Conservation (phyloP, 2,888 invertebrate species). For the Drymonia ruficornis region DNA sequence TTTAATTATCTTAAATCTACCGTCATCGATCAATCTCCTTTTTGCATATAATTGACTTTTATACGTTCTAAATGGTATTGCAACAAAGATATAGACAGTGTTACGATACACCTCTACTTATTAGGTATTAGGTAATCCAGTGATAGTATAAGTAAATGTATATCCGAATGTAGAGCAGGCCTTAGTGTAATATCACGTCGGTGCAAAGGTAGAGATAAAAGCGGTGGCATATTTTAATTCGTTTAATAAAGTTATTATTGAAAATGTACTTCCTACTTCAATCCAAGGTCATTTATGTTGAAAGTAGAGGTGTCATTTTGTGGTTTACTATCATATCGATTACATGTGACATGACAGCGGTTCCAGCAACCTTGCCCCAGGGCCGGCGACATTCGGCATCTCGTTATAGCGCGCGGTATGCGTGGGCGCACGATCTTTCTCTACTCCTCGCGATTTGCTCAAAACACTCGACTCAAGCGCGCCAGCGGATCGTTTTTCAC, state of each 20-base stretch:
- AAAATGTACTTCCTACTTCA: not conserved
- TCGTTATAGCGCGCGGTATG: constrained; percentile 70
- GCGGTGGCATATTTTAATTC: not conserved
- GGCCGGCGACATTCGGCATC: constrained; percentile 73
- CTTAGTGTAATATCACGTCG: not conserved
- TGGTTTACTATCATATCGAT: constrained; percentile 17
- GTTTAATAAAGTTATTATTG: not conserved
- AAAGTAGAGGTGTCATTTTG: constrained; percentile 15
- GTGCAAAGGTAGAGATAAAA: too few relatives aligned
- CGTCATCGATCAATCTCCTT: constrained; percentile 5
- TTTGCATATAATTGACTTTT: constrained; percentile 5
- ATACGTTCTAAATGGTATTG: constrained; percentile 9
- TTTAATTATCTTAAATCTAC: not conserved
- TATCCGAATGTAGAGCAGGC: not conserved
- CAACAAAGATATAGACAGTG: constrained; percentile 4
- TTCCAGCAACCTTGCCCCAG: constrained; percentile 78
- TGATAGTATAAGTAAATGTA: not conserved
- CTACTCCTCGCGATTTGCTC: constrained; percentile 65
- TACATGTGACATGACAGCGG: constrained; percentile 25
- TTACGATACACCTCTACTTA: constrained; percentile 4
- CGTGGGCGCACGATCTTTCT: constrained; percentile 78
- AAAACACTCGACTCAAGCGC: constrained; percentile 70
- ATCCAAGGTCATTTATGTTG: constrained; percentile 3
- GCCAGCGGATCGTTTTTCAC: constrained; percentile 68
- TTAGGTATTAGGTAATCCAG: constrained; percentile 11